These are phyloP conservation scores for Notodonta ziczac DNA, from an alignment of 2,888 invertebrate species.

Conservation along the genomic window DNA sequence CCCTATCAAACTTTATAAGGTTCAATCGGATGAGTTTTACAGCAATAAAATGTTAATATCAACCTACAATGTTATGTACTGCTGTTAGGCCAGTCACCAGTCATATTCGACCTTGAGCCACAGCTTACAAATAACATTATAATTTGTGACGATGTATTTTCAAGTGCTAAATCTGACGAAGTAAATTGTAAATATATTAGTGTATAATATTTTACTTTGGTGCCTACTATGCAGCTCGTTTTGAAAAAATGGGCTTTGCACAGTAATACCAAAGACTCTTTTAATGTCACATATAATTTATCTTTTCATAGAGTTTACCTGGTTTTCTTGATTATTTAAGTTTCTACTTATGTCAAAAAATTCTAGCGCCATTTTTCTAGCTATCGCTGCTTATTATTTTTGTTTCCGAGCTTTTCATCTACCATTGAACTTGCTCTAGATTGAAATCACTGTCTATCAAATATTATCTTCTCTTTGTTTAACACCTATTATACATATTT, in stretches of 20 bases:
- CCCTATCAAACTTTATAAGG: too few species aligned
- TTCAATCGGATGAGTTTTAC: too few species aligned
- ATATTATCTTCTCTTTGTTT: constrained; percentile 1
- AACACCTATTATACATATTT: constrained; percentile 3
- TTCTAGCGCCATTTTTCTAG: too few species aligned
- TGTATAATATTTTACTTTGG: not conserved
- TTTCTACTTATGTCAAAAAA: too few species aligned
- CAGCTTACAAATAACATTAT: not conserved
- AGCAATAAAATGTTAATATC: not conserved
- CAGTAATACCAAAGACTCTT: too few species aligned
- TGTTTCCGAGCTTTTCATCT: not conserved
- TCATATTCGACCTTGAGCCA: not conserved
- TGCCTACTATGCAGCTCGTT: too few species aligned
- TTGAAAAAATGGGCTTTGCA: too few species aligned
- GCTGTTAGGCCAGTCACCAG: not conserved
- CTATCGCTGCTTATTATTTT: too few species aligned
- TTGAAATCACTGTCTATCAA: not conserved
- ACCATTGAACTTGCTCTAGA: constrained; percentile 2
- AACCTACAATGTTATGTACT: not conserved
- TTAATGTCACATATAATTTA: too few species aligned
- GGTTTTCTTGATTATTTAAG: too few species aligned
- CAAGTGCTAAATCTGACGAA: not conserved
- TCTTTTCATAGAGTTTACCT: too few species aligned
- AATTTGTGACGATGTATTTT: not conserved
- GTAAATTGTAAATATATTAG: not conserved